phyloP scores from a whole-genome alignment of 2,113 vertebrate species.

The Phocoena phocoena region DNA sequence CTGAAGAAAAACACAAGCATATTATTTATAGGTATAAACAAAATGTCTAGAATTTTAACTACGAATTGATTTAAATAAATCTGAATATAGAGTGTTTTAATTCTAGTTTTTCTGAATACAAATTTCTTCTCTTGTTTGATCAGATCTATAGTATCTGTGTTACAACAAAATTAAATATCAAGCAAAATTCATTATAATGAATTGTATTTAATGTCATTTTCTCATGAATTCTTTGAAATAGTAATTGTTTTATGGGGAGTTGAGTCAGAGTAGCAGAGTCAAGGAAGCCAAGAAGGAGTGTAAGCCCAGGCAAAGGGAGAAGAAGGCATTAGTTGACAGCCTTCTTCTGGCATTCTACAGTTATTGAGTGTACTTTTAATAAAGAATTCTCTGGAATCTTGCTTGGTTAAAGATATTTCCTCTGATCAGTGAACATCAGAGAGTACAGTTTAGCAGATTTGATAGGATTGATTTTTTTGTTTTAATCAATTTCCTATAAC shows the following conservation, averaged over 20 bases:
- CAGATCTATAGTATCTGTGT: not conserved
- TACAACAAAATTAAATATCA: slow-evolving; percentile 1
- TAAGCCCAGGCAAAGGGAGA: not conserved
- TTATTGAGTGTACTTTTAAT: not conserved
- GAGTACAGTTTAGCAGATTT: not conserved
- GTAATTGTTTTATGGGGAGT: not conserved
- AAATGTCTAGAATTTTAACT: slow-evolving; percentile 16
- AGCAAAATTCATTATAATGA: slow-evolving; percentile 10
- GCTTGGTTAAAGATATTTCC: not conserved
- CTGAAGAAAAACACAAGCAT: slow-evolving; percentile 17
- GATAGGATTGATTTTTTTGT: not conserved
- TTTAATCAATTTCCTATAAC: not conserved
- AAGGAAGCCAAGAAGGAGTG: not conserved
- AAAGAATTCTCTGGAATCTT: not conserved
- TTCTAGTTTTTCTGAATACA: slow-evolving; percentile 40
- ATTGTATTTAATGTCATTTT: slow-evolving; percentile 27
- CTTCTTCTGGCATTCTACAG: not conserved
- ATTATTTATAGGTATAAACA: not conserved
- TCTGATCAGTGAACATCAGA: not conserved
- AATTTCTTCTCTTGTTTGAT: not conserved
- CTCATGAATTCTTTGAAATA: not conserved
- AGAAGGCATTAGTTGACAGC: not conserved
- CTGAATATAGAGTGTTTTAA: not conserved
- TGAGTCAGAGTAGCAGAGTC: not conserved
- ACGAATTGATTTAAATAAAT: slow-evolving; percentile 22